Evolutionary conservation across 2,888 invertebrate species (phyloP).

Genomic region (Agonopterix heracliana): DNA sequence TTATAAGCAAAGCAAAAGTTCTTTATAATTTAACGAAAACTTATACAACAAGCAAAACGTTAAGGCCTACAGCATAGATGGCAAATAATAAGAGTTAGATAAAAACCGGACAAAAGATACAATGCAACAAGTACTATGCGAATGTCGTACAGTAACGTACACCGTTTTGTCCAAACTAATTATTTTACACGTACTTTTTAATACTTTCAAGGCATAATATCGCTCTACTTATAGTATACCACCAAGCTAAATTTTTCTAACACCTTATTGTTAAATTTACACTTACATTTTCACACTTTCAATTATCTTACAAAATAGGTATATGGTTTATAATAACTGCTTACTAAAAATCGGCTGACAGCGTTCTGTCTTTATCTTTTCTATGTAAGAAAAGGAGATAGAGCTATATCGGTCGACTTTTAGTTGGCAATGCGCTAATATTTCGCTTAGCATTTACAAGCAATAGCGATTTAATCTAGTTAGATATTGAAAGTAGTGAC

Average conservation of each 20-base stretch:
- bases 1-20: slow-evolving; percentile 11
- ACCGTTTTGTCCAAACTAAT: slow-evolving; percentile 60
- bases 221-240: slow-evolving; percentile 51
- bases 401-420: too few species aligned
- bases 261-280: slow-evolving; percentile 35
- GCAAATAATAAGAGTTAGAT: slow-evolving; percentile 35
- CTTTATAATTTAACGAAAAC: slow-evolving; percentile 8
- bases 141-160: slow-evolving; percentile 69
- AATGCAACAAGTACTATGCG: slow-evolving; percentile 73
- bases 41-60: slow-evolving; percentile 30
- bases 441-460: too few species aligned
- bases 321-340: too few species aligned
- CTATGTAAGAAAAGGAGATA: too few species aligned
- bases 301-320: slow-evolving; percentile 7
- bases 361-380: too few species aligned
- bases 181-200: slow-evolving; percentile 67
- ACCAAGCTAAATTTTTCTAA: slow-evolving; percentile 51
- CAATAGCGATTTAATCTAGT: too few species aligned
- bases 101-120: slow-evolving; percentile 54
- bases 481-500: slow-evolving; percentile 21
- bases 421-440: too few species aligned
- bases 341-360: too few species aligned
- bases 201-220: slow-evolving; percentile 69
- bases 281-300: slow-evolving; percentile 22
- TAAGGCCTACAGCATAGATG: slow-evolving; percentile 27